Percentiles rank a stretch among this genome's conserved stretches.
Evolutionary conservation across 2,797 vertebrate species (phyloP).

Genomic region (Antrozous pallidus): DNA sequence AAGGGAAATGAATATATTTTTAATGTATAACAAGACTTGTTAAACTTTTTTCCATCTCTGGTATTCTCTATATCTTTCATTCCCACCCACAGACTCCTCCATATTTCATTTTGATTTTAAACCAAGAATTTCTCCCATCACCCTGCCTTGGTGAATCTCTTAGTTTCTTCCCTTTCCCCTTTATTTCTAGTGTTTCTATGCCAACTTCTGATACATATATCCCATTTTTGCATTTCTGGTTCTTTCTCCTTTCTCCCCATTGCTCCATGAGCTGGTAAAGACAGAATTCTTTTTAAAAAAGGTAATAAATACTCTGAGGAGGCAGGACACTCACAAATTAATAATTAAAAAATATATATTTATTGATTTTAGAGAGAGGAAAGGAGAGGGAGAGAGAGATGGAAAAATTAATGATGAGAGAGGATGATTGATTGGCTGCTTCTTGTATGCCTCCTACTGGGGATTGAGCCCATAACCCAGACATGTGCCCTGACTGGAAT

Average conservation of each 20-base stretch:
- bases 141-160: background rate
- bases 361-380: no score
- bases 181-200: background rate
- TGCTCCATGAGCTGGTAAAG: background rate
- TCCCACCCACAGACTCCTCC: background rate
- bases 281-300: background rate
- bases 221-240: background rate
- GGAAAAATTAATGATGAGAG: no score
- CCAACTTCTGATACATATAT: background rate
- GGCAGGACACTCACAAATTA: background rate
- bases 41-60: background rate
- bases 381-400: no score
- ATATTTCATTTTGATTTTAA: background rate
- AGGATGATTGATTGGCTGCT: no score
- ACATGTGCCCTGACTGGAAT: no score
- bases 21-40: background rate
- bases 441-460: no score
- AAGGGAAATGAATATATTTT: constrained; percentile 51
- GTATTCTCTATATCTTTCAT: background rate
- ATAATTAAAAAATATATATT: background rate
- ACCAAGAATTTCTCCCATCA: background rate
- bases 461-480: no score
- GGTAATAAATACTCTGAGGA: background rate
- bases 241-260: background rate
- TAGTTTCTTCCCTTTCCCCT: background rate